These are phyloP conservation scores for Phylloscopus whistleri DNA, from an alignment of 2,113 vertebrate genomes.

Conservation along the genomic window DNA sequence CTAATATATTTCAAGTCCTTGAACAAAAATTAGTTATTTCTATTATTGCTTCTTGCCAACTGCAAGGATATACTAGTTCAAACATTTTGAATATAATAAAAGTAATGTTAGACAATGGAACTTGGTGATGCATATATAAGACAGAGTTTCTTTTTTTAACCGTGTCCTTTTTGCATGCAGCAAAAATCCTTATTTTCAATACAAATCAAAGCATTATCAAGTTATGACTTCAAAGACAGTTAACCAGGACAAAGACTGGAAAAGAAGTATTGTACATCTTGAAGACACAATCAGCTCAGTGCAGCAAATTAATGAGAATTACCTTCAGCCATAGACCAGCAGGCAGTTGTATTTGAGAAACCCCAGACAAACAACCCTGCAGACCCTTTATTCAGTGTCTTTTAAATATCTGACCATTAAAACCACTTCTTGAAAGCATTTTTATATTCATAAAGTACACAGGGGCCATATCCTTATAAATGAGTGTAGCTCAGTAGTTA, in stretches of 20 bases:
- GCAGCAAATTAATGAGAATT: not conserved
- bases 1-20: not conserved
- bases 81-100: not conserved
- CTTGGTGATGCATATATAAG: not conserved
- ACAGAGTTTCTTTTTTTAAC: not conserved
- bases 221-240: not conserved
- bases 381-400: not conserved
- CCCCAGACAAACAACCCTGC: not conserved
- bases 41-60: not conserved
- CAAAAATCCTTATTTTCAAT: not conserved
- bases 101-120: not conserved
- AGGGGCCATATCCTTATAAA: not conserved
- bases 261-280: not conserved
- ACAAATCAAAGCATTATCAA: not conserved
- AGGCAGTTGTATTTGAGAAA: not conserved
- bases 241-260: not conserved
- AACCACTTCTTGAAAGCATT: not conserved
- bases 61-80: not conserved
- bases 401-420: not conserved
- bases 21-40: not conserved
- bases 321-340: not conserved
- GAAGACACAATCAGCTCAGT: not conserved
- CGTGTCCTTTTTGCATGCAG: not conserved
- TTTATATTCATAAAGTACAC: not conserved
- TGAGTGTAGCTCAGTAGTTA: not conserved